Base-by-base conservation (phyloP, 2,113 vertebrate species). In the Channa maculata region DNA sequence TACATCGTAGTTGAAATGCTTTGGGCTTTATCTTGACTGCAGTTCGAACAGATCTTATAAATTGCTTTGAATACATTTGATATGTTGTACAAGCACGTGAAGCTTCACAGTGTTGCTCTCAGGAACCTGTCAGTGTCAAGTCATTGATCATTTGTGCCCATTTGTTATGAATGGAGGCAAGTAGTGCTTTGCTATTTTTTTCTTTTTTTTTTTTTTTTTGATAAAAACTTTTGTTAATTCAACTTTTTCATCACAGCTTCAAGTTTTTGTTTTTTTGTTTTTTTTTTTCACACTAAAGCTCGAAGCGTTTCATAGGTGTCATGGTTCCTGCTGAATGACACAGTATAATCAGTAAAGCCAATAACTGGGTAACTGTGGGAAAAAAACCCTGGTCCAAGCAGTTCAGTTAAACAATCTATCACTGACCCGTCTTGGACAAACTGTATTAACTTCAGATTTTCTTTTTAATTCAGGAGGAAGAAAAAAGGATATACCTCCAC, bases 91-190 rank as follows among this genome's bases (percentile, higher is more conserved):
- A 34, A 53, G 46, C 65, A 37, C 8, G 62, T 79, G 50, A 53
- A 45, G 68, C 75, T 73, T 54, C 71, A 34, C 41, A 8, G 72
- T 53, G 64, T 71, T 80, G 63, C 60, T 84, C 54, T 65, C 38
- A 73, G 75, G 62, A 79, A 49, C 43, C 80, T 75, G 83, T 71
- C 80, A 67, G 70, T 0, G 62, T 80, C 41, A 34, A 68, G 81
- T 46, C 86, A 66, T 83, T 76, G 85, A 86, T 91, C 84, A 78
- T 73, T 71, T 7, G 5, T 37, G 85, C 81, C 76, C 78, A 65
- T n/a, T 48, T 50, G 66, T 70, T 67, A 68, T 75, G 57, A 88
- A 65, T 48, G 59, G 55, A 79, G 48, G 79, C 77, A 59, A 73
- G 14, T 70, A 59, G 59, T 10, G 41, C 61, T 37, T 13, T 55